A percentile compares a stretch with the other conserved stretches of the same genome.
These are phyloP conservation scores for Serilophus lunatus DNA, from an alignment of 2,113 vertebrate genomes.

Conservation along the genomic window DNA sequence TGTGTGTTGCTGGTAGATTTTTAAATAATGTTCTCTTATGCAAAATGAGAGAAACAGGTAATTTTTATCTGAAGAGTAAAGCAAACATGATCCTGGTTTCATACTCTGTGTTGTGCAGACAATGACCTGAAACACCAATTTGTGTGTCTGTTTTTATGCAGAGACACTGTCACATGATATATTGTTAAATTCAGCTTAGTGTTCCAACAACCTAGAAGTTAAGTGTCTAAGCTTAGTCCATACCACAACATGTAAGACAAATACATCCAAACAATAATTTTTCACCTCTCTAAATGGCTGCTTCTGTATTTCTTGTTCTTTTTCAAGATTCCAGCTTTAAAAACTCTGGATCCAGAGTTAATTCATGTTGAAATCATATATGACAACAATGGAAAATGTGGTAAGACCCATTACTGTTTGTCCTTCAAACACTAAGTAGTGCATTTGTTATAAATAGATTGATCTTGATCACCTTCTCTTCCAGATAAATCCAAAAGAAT, in stretches of 20 bases:
- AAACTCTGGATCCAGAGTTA: slow-evolving; percentile 78
- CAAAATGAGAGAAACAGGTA: neutral
- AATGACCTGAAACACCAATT: neutral
- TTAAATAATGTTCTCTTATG: neutral
- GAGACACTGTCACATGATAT: neutral
- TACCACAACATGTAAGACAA: neutral
- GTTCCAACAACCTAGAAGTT: neutral
- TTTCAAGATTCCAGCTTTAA: slow-evolving; percentile 77
- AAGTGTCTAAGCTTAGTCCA: neutral
- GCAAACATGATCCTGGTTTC: neutral
- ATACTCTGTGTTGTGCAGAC: neutral
- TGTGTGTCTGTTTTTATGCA: neutral
- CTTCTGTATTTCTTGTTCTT: slow-evolving; percentile 19
- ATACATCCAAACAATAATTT: neutral
- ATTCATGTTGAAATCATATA: slow-evolving; percentile 80
- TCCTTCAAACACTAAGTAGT: neutral
- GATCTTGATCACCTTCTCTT: neutral
- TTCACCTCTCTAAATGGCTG: neutral
- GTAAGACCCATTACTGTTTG: slow-evolving; percentile 54
- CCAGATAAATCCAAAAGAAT: slow-evolving; percentile 67
- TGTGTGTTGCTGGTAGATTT: neutral
- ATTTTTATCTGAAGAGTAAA: neutral
- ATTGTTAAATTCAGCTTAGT: neutral
- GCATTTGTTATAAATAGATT: neutral
- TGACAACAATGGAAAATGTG: slow-evolving; percentile 69